Conservation (phyloP, 2,888 invertebrate species). For the Diaprepes abbreviatus region DNA sequence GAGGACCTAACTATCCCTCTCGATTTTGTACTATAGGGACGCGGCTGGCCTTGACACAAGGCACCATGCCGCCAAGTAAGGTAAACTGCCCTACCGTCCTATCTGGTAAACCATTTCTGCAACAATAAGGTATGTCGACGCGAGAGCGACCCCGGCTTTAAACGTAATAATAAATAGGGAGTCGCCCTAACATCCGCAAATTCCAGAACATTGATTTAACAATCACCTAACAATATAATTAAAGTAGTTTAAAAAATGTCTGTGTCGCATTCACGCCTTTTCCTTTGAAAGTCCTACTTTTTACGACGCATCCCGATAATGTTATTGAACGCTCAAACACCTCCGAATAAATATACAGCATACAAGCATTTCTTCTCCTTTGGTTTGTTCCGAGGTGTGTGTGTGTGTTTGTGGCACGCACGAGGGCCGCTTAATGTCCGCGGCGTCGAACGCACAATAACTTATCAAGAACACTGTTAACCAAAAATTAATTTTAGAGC, state of each 20-base stretch:
- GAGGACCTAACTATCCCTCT: constrained; percentile 64
- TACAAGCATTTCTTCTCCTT: constrained; percentile 26
- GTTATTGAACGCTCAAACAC: constrained; percentile 37
- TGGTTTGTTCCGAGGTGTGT: constrained; percentile 29
- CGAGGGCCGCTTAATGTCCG: constrained; percentile 9
- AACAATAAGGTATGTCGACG: constrained; percentile 61
- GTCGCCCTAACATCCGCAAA: constrained; percentile 42
- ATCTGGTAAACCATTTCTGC: constrained; percentile 61
- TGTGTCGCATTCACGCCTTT: constrained; percentile 46
- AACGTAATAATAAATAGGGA: constrained; percentile 58
- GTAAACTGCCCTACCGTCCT: constrained; percentile 59
- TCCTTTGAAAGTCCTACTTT: constrained; percentile 36
- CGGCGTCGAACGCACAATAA: constrained; percentile 39
- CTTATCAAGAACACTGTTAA: constrained; percentile 29
- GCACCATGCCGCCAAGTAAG: constrained; percentile 60
- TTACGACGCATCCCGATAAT: constrained; percentile 29
- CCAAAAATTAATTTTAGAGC: constrained; percentile 31
- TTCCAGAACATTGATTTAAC: constrained; percentile 64
- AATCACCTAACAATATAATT: constrained; percentile 68
- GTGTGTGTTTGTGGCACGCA: too few species aligned
- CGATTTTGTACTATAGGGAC: constrained; percentile 68
- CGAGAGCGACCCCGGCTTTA: constrained; percentile 55
- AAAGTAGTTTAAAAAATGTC: constrained; percentile 65
- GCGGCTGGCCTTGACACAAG: constrained; percentile 66
- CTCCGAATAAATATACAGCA: constrained; percentile 16